Percentiles rank a stretch among this genome's conserved stretches.
Evolutionary conservation across 2,888 invertebrate species (phyloP).

Genomic region (Cephalotes varians): DNA sequence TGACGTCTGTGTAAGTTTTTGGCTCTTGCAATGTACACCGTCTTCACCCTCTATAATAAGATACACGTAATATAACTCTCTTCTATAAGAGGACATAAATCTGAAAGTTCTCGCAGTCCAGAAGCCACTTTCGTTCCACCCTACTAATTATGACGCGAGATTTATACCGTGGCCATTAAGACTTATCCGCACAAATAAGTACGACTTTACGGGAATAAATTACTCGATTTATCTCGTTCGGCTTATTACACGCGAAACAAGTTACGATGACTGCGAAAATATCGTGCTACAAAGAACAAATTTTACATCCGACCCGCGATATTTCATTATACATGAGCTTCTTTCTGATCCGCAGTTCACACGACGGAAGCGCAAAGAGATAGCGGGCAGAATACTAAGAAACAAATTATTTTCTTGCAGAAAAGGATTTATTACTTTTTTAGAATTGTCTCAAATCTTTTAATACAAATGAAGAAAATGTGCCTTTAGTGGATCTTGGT

Average conservation of each 20-base stretch:
- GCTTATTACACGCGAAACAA: conserved; percentile 27
- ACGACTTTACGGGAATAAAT: conserved; percentile 47
- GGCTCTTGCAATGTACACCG: conserved; percentile 2
- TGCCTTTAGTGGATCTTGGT: no score
- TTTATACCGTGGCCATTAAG: conserved; percentile 47
- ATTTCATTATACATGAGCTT: conserved; percentile 14
- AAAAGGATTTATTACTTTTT: neutral
- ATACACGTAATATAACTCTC: conserved; percentile 64
- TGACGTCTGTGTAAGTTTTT: conserved; percentile 38
- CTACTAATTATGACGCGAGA: conserved; percentile 60
- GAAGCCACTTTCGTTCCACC: conserved; percentile 58
- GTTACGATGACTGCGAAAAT: conserved; percentile 16
- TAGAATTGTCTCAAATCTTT: neutral
- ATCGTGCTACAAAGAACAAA: neutral
- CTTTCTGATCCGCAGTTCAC: neutral
- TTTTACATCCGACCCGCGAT: neutral
- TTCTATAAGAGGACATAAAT: conserved; percentile 54
- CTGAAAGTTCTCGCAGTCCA: conserved; percentile 56
- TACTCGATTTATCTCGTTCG: conserved; percentile 34
- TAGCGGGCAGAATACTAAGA: neutral
- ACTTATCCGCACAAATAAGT: conserved; percentile 61
- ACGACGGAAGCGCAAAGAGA: neutral
- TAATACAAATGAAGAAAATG: no score
- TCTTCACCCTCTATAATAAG: conserved; percentile 43
- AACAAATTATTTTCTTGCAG: conserved; percentile 9